Evolutionary conservation across 2,797 vertebrate species (phyloP).

Genomic region (Perodicticus potto): DNA sequence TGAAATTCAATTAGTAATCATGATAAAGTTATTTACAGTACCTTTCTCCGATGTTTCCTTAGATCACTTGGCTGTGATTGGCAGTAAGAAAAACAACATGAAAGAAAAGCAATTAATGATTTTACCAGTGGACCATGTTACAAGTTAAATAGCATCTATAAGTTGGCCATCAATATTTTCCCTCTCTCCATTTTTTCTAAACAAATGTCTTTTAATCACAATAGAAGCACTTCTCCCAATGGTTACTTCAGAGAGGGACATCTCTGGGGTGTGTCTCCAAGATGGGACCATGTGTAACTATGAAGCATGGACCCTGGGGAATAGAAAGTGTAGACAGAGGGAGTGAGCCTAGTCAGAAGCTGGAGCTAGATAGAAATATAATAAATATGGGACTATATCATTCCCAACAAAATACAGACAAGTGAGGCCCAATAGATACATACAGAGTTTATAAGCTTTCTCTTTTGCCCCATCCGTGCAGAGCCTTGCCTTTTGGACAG

Average conservation of each 20-base stretch:
- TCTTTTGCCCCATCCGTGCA: not conserved
- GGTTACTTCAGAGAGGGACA: not conserved
- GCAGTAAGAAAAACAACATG: constrained; percentile 80
- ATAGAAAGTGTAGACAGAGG: not conserved
- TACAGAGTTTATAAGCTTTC: not conserved
- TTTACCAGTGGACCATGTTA: not conserved
- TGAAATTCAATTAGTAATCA: not conserved
- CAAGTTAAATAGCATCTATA: not conserved
- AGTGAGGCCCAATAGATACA: not conserved
- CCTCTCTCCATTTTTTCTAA: not conserved
- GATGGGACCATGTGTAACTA: not conserved
- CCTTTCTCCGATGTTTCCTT: constrained; percentile 99
- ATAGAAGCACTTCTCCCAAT: not conserved
- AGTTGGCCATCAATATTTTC: not conserved
- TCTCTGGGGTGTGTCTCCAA: not conserved
- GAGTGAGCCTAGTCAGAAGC: not conserved
- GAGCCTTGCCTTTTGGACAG: not conserved
- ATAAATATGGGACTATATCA: not conserved
- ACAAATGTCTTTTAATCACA: not conserved
- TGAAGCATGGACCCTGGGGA: not conserved
- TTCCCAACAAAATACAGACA: not conserved
- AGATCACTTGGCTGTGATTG: constrained; percentile 96
- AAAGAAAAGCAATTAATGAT: constrained; percentile 78
- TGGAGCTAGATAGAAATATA: not conserved
- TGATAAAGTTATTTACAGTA: constrained; percentile 82